Percentiles rank a stretch among this genome's conserved stretches.
phyloP scores from a whole-genome alignment of 1,140 invertebrate genomes.

The Helicoverpa zea region DNA sequence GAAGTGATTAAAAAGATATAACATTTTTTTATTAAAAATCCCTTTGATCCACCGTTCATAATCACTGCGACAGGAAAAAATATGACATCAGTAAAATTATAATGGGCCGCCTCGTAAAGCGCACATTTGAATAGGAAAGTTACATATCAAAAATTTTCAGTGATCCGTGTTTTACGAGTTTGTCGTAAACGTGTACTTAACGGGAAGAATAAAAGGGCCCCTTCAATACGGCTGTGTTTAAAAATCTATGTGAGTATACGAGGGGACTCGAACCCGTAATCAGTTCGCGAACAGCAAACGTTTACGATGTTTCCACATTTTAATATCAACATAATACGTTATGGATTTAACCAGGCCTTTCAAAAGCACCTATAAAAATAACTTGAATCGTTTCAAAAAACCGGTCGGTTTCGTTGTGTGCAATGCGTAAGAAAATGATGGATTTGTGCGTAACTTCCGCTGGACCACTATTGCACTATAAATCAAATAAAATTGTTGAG shows the following conservation, averaged over 20 bases:
- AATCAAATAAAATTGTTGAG: constrained; percentile 9
- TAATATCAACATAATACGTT: constrained; percentile 52
- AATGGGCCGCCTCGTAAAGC: constrained; percentile 82
- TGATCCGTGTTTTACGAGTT: constrained; percentile 86
- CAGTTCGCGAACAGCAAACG: constrained; percentile 66
- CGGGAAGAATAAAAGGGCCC: constrained; percentile 80
- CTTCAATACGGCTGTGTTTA: constrained; percentile 75
- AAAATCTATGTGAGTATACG: constrained; percentile 79
- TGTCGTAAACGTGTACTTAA: constrained; percentile 85
- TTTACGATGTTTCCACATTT: constrained; percentile 59
- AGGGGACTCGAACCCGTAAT: constrained; percentile 71
- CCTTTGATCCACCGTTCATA: constrained; percentile 81
- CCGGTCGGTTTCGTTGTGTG: constrained; percentile 36
- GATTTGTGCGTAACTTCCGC: constrained; percentile 43
- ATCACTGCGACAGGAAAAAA: constrained; percentile 77
- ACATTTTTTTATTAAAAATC: constrained; percentile 80
- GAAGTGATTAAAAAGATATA: constrained; percentile 85
- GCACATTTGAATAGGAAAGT: constrained; percentile 86
- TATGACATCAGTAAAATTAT: constrained; percentile 84
- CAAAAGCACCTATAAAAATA: constrained; percentile 30
- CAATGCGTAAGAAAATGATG: constrained; percentile 39
- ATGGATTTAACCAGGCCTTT: constrained; percentile 47
- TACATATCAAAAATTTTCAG: constrained; percentile 87
- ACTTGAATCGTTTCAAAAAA: constrained; percentile 38
- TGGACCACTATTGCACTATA: not conserved